Evolutionary conservation across 2,113 vertebrate genomes (phyloP).

Genomic region (Falco punctatus): DNA sequence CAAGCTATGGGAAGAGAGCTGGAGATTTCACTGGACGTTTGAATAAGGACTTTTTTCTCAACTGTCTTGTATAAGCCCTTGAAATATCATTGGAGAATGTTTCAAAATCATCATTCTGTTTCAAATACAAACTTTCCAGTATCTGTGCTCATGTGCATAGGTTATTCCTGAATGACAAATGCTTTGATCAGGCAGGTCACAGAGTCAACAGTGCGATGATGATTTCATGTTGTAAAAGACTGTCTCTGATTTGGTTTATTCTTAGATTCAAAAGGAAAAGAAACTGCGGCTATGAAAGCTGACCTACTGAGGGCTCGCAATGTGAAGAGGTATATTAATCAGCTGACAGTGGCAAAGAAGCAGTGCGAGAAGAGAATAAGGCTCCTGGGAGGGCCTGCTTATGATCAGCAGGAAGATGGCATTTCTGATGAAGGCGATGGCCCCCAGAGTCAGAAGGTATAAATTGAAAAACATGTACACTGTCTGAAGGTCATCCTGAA

Average conservation of each 20-base stretch:
- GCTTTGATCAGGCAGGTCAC: not conserved
- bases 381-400: conserved; percentile 89
- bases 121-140: not conserved
- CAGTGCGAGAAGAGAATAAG: conserved; percentile 96
- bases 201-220: not conserved
- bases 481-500: not conserved
- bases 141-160: not conserved
- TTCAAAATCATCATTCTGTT: not conserved
- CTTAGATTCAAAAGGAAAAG: conserved; percentile 89
- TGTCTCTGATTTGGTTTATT: not conserved
- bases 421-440: conserved; percentile 86
- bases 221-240: not conserved
- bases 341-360: conserved; percentile 98
- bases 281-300: conserved; percentile 95
- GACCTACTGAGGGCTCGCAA: conserved; percentile 94
- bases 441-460: conserved; percentile 90
- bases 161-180: not conserved
- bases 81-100: not conserved
- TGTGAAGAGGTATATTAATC: conserved; percentile 98
- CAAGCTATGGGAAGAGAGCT: not conserved
- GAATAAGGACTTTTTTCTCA: not conserved
- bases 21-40: not conserved
- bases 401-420: conserved; percentile 88
- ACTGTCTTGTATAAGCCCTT: not conserved
- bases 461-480: accelerated